Evolutionary conservation across 35 echinoderm and acorn worm species (phyloP).

Genomic region (Ptychodera flava): DNA sequence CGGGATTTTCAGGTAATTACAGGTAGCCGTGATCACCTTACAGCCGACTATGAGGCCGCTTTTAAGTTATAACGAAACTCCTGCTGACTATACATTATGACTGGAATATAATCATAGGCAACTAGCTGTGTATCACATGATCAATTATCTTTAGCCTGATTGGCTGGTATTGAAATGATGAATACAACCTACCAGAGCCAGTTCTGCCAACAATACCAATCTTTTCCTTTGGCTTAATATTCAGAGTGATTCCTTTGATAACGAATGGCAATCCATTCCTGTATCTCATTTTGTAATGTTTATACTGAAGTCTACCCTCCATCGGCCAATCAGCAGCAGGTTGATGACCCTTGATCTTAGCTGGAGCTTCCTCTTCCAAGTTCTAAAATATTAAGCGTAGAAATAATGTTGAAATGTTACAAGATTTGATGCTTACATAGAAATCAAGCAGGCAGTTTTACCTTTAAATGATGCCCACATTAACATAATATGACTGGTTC

Average conservation of each 20-base stretch:
- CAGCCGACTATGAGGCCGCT: too few relatives aligned
- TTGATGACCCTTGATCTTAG: conserved; percentile 32
- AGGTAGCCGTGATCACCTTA: too few relatives aligned
- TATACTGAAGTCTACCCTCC: conserved; percentile 38
- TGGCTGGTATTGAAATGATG: too few relatives aligned
- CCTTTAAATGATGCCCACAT: neutral
- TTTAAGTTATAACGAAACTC: too few relatives aligned
- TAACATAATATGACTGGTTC: neutral
- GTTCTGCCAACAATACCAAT: conserved; percentile 90
- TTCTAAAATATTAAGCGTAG: too few relatives aligned
- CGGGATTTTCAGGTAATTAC: too few relatives aligned
- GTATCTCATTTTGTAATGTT: conserved; percentile 59
- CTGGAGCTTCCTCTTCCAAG: conserved; percentile 62
- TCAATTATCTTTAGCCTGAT: too few relatives aligned
- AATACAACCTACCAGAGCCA: conserved; percentile 49
- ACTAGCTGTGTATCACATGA: too few relatives aligned
- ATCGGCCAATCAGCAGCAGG: conserved; percentile 43
- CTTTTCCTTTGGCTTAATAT: conserved; percentile 55
- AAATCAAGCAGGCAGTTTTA: neutral
- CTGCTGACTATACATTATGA: too few relatives aligned
- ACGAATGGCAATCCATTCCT: conserved; percentile 41
- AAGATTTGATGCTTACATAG: neutral
- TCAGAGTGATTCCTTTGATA: conserved; percentile 49
- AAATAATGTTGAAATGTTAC: neutral
- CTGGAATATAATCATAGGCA: too few relatives aligned